Conservation (phyloP, 2,797 vertebrate species). For the Oreochromis grahami region DNA sequence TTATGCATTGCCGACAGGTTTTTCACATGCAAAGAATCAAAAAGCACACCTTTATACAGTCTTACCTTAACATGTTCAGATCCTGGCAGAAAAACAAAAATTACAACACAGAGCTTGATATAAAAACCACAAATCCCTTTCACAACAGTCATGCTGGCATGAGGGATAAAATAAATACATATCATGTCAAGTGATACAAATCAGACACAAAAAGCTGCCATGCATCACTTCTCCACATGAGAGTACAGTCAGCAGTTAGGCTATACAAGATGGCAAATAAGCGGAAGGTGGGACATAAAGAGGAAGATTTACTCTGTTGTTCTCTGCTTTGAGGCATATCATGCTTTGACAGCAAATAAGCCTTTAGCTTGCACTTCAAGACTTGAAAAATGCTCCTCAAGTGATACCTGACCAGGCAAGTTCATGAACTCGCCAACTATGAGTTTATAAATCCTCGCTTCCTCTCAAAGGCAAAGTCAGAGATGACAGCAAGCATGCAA, state of each 20-base stretch:
- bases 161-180: constrained; percentile 23
- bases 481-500: constrained; percentile 35
- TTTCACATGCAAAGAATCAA: constrained; percentile 64
- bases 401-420: constrained; percentile 52
- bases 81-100: constrained; percentile 70
- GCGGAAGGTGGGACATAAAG: constrained; percentile 42
- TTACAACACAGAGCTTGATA: constrained; percentile 56
- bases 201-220: constrained; percentile 43
- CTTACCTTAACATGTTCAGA: constrained; percentile 74
- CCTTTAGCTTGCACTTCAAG: constrained; percentile 15
- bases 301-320: constrained; percentile 29
- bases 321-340: constrained; percentile 50
- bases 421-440: constrained; percentile 5
- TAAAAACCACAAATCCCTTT: constrained; percentile 27
- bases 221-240: constrained; percentile 42
- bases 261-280: constrained; percentile 12
- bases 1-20: constrained; percentile 29
- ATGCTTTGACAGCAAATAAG: constrained; percentile 53
- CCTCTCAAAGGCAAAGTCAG: constrained; percentile 18
- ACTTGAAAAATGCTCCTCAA: constrained; percentile 41
- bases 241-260: constrained; percentile 12
- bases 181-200: constrained; percentile 39
- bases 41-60: constrained; percentile 45
- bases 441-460: constrained; percentile 25
- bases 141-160: constrained; percentile 41